Evolutionary conservation across 2,797 vertebrate species (phyloP), one percentile per base, ranked within the genome.

Genomic region (Xerus rutilus): DNA sequence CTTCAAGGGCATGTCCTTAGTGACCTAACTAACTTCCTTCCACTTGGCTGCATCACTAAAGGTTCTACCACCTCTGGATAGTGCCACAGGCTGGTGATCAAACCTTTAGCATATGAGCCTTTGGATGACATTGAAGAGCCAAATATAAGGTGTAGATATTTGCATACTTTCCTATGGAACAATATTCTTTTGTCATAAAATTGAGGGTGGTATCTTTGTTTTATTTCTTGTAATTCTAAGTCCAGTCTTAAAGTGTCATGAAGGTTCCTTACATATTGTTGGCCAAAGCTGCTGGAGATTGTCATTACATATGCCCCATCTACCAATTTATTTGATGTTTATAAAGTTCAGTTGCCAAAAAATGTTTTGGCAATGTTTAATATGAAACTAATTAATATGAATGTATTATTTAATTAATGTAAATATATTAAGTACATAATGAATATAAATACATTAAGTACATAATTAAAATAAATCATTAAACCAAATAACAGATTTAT

Each of bases 401-500:
- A 57, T 57, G 7, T 7, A 57, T 57, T 57, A 21, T 0, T 57
- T 57, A 20, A 21, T 57, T 57, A 57, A 57, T 57, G 17, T 21
- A 57, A 57, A 57, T 57, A 57, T 57, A 7, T 57, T 57, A 57
- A 57, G 17, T 57, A 57, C 54, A 57, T 57, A 57, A 57, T 52
- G 14, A 52, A 52, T 57, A 57, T 57, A 57, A 57, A 57, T 52
- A 21, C 18, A 57, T 21, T 57, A 57, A 57, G 54, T 57, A 57
- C 21, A 21, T 21, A 57, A 57, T 35, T 91, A 91, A 90, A 32
- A 92, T 25, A 13, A 62, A 89, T 4, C 49, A 97, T 95, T 91
- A 74, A 86, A 30, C 74, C 57, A 91, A 94, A 94, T 21, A 90
- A 87, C 23, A 92, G 43, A 93, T 82, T 93, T 86, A 91, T 93